Conservation (phyloP, 1,140 invertebrate species). For the Spodoptera frugiperda region DNA sequence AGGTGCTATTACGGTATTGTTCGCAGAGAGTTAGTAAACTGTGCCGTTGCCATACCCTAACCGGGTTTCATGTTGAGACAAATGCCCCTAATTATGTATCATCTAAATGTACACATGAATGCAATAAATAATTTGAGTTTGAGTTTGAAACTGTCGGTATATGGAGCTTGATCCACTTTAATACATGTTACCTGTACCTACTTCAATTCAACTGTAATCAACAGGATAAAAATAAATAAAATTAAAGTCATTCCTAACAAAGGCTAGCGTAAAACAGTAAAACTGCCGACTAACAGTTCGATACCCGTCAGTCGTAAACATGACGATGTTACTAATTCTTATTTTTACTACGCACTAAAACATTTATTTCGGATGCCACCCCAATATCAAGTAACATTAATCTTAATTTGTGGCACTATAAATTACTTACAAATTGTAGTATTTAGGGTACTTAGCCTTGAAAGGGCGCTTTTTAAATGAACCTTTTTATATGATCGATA, state of each 20-base stretch:
- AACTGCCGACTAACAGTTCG: not conserved
- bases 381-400: conserved; percentile 36
- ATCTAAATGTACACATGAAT: no score
- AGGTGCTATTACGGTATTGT: no score
- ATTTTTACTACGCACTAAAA: conserved; percentile 36
- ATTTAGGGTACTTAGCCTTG: conserved; percentile 28
- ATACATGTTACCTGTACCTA: no score
- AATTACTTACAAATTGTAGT: conserved; percentile 39
- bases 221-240: no score
- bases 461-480: conserved; percentile 19
- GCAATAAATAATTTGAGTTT: no score
- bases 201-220: not conserved
- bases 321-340: conserved; percentile 26
- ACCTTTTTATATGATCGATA: conserved; percentile 4
- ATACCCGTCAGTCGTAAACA: conserved; percentile 2
- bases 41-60: no score
- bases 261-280: conserved; percentile 8
- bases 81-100: no score
- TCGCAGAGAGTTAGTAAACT: no score
- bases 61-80: no score
- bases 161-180: no score
- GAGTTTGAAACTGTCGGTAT: no score
- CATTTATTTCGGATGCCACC: conserved; percentile 29
- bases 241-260: no score
- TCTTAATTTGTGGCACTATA: conserved; percentile 40